Conservation (phyloP, 1,140 invertebrate species). For the Bemisia tabaci region DNA sequence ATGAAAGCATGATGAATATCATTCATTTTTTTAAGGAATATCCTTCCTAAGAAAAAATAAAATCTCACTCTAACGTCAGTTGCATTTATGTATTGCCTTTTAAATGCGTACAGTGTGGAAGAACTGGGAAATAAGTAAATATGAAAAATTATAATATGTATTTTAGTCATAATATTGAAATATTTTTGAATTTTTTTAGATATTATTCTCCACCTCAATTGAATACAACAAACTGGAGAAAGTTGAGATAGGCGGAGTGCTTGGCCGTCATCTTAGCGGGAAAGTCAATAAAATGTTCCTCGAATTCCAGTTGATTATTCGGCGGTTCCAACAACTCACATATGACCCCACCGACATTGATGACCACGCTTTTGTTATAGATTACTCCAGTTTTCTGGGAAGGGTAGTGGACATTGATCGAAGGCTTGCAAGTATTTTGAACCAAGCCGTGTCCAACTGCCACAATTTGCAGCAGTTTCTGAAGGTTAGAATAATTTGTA, state of each 20-base stretch:
- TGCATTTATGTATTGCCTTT: too few relatives aligned
- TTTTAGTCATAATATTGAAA: too few relatives aligned
- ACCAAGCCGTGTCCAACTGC: conserved; percentile 61
- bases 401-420: conserved; percentile 52
- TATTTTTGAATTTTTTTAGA: too few relatives aligned
- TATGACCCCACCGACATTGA: conserved; percentile 53
- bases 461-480: conserved; percentile 48
- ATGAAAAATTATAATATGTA: too few relatives aligned
- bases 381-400: conserved; percentile 42
- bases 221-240: conserved; percentile 76
- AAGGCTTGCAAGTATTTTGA: conserved; percentile 56
- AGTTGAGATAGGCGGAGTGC: conserved; percentile 64
- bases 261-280: conserved; percentile 47
- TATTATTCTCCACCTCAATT: conserved; percentile 51
- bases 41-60: too few relatives aligned
- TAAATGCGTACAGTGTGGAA: too few relatives aligned
- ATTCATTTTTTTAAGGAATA: too few relatives aligned
- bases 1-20: too few relatives aligned
- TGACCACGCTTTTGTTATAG: conserved; percentile 43
- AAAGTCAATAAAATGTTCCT: conserved; percentile 43
- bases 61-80: too few relatives aligned
- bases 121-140: too few relatives aligned
- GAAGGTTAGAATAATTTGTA: conserved; percentile 36
- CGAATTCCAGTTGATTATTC: conserved; percentile 57
- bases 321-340: conserved; percentile 48